A percentile compares a stretch with the other conserved stretches of the same genome.
Evolutionary conservation across 2,888 invertebrate species (phyloP).

Genomic region (Eudasyphora cyanicolor): DNA sequence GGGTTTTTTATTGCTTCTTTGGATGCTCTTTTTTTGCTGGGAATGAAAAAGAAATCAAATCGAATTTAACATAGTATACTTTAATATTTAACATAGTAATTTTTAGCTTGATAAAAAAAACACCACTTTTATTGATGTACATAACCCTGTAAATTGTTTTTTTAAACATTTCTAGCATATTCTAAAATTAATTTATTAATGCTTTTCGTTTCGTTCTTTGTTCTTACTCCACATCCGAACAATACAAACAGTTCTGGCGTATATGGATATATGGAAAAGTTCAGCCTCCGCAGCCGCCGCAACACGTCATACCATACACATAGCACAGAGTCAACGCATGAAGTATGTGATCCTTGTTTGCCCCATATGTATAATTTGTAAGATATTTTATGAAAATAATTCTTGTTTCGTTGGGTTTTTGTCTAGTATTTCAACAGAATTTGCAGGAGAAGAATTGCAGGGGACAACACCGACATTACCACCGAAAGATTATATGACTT

Average conservation of each 20-base stretch:
- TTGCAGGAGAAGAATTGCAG: conserved; percentile 73
- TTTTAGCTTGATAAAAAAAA: too few relatives aligned
- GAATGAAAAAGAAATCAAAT: too few relatives aligned
- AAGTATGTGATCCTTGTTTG: conserved; percentile 77
- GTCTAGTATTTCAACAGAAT: conserved; percentile 72
- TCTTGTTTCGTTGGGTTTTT: conserved; percentile 7
- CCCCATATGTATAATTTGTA: too few relatives aligned
- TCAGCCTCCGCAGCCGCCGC: conserved; percentile 89
- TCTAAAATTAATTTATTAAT: conserved; percentile 1
- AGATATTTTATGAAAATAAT: background rate
- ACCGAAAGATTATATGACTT: conserved; percentile 82
- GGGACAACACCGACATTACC: conserved; percentile 83
- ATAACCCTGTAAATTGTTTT: too few relatives aligned
- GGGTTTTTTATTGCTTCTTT: too few relatives aligned
- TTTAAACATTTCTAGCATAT: too few relatives aligned
- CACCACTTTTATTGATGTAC: too few relatives aligned
- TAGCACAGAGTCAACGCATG: conserved; percentile 80
- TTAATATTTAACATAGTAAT: too few relatives aligned
- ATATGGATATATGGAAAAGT: conserved; percentile 99
- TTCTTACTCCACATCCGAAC: background rate
- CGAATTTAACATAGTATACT: too few relatives aligned
- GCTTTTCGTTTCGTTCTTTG: conserved; percentile 46
- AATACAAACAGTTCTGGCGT: conserved; percentile 89
- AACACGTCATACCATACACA: conserved; percentile 90
- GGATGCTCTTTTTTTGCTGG: too few relatives aligned